Conservation (phyloP, 2,113 vertebrate genomes). For the Eurystomus gularis region DNA sequence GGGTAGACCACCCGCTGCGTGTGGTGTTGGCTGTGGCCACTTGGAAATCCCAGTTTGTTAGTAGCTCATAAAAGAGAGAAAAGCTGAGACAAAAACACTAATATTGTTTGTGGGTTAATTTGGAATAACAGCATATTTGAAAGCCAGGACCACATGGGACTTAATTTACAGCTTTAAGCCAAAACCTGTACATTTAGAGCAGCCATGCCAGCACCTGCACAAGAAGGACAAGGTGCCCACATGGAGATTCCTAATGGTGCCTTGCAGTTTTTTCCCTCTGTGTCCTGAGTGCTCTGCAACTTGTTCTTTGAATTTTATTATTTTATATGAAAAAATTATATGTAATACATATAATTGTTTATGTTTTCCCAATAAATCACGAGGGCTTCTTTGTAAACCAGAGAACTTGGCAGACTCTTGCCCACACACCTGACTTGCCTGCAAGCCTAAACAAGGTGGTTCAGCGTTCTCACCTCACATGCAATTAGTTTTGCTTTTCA, state of each 20-base stretch:
- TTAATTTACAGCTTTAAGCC: not conserved
- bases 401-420: not conserved
- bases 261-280: not conserved
- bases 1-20: not conserved
- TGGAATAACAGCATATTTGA: not conserved
- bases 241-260: not conserved
- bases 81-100: not conserved
- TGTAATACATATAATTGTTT: too few species aligned
- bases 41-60: not conserved
- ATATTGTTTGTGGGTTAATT: not conserved
- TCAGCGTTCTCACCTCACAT: not conserved
- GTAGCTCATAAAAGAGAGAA: not conserved
- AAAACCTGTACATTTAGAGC: not conserved
- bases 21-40: not conserved
- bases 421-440: not conserved
- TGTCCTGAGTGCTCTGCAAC: not conserved
- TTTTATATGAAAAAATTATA: too few species aligned
- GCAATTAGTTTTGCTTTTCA: not conserved
- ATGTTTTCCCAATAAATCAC: not conserved
- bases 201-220: not conserved
- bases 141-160: too few species aligned
- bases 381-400: not conserved
- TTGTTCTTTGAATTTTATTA: not conserved
- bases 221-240: not conserved
- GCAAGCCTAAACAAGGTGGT: not conserved